Conservation (phyloP, 1,140 invertebrate species). For the Meloidogyne chitwoodi region DNA sequence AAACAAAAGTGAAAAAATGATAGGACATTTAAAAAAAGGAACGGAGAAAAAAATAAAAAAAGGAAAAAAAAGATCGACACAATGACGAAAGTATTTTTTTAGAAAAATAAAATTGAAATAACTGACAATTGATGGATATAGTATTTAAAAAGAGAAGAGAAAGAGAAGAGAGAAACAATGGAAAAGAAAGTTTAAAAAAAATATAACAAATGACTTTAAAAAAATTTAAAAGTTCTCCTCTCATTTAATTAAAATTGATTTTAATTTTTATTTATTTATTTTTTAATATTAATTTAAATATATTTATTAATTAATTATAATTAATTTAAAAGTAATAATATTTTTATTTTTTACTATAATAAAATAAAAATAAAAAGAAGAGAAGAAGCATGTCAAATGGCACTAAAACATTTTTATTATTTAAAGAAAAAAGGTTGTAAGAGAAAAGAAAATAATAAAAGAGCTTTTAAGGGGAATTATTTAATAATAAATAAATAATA, state of each 20-base stretch:
- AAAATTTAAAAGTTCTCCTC: neutral
- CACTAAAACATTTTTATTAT: neutral
- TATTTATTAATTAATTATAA: too few relatives aligned
- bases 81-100: neutral
- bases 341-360: too few relatives aligned
- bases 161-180: neutral
- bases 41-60: neutral
- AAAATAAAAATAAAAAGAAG: neutral
- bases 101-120: slow-evolving; percentile 1
- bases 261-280: neutral
- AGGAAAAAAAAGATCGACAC: neutral
- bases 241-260: neutral
- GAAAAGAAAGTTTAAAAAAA: neutral
- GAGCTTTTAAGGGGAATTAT: too few relatives aligned
- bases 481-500: too few relatives aligned
- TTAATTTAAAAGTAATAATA: neutral
- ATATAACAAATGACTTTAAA: neutral
- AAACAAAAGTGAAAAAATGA: too few relatives aligned
- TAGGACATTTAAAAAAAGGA: too few relatives aligned
- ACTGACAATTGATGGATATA: neutral
- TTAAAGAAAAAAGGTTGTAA: neutral
- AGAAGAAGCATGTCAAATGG: neutral
- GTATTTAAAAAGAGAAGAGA: neutral
- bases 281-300: neutral
- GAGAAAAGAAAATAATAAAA: too few relatives aligned